Evolutionary conservation across 2,797 vertebrate species (phyloP).

Genomic region (Fistularia commersonii): DNA sequence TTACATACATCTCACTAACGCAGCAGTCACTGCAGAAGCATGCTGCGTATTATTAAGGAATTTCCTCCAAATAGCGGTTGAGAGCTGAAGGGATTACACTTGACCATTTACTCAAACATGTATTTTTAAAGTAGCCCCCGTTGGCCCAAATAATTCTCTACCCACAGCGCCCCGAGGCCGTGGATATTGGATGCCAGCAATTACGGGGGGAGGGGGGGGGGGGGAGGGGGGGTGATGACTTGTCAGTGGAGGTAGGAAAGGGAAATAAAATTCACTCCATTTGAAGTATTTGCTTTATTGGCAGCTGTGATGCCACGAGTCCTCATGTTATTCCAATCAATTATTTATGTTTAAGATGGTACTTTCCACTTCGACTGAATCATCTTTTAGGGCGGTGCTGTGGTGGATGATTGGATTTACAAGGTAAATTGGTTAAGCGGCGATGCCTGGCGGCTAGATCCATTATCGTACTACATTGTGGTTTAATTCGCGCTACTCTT

Average conservation of each 20-base stretch:
- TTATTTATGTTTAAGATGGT: background rate
- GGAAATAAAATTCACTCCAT: too few relatives aligned
- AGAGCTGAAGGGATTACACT: conserved; percentile 73
- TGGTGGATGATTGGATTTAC: background rate
- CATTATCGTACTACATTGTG: too few relatives aligned
- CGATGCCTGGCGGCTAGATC: too few relatives aligned
- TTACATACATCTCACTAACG: conserved; percentile 63
- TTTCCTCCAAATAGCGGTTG: conserved; percentile 59
- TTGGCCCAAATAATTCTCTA: conserved; percentile 23
- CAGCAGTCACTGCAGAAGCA: conserved; percentile 62
- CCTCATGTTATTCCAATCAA: conserved; percentile 17
- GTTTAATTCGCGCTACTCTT: too few relatives aligned
- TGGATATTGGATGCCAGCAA: conserved; percentile 7
- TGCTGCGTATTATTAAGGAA: conserved; percentile 69
- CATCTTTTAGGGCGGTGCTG: too few relatives aligned
- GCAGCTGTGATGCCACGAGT: conserved; percentile 4
- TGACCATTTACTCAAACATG: conserved; percentile 65
- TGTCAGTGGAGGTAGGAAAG: too few relatives aligned
- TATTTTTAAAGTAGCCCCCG: conserved; percentile 58
- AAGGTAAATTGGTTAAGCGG: background rate
- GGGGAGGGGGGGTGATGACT: too few relatives aligned
- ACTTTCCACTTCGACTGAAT: background rate
- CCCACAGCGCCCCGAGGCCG: conserved; percentile 28
- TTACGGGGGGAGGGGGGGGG: background rate
- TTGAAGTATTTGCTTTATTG: background rate